These are phyloP conservation scores for Carabus problematicus DNA, from an alignment of 2,888 invertebrate species.

Conservation along the genomic window DNA sequence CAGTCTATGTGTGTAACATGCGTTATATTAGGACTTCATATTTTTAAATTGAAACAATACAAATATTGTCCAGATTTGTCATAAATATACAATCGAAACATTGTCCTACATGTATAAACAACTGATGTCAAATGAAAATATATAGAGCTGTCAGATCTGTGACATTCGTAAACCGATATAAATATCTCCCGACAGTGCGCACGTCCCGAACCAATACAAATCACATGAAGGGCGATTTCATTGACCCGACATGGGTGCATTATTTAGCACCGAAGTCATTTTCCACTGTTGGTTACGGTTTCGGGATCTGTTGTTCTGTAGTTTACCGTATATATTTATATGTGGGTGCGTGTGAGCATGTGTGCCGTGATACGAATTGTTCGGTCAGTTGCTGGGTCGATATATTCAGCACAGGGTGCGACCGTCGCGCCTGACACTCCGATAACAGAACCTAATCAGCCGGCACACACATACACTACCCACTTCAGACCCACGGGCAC, in stretches of 20 bases:
- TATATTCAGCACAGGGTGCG: not conserved
- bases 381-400: conserved; percentile 3
- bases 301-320: conserved; percentile 22
- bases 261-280: conserved; percentile 31
- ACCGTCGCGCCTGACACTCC: not conserved
- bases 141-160: too few species aligned
- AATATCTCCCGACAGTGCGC: conserved; percentile 1
- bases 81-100: too few species aligned
- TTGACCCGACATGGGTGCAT: conserved; percentile 30
- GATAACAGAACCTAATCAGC: conserved; percentile 3
- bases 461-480: not conserved
- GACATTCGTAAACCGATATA: too few species aligned
- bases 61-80: too few species aligned
- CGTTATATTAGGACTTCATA: too few species aligned
- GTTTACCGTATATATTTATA: not conserved
- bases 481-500: too few species aligned
- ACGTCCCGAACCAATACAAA: conserved; percentile 13
- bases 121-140: too few species aligned
- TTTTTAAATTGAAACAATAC: too few species aligned
- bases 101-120: too few species aligned
- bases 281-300: conserved; percentile 31
- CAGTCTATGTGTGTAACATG: too few species aligned
- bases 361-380: not conserved
- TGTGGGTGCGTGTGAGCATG: too few species aligned
- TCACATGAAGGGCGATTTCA: conserved; percentile 26